Base-by-base conservation (phyloP, 2,888 invertebrate genomes). In the Allygus modestus region DNA sequence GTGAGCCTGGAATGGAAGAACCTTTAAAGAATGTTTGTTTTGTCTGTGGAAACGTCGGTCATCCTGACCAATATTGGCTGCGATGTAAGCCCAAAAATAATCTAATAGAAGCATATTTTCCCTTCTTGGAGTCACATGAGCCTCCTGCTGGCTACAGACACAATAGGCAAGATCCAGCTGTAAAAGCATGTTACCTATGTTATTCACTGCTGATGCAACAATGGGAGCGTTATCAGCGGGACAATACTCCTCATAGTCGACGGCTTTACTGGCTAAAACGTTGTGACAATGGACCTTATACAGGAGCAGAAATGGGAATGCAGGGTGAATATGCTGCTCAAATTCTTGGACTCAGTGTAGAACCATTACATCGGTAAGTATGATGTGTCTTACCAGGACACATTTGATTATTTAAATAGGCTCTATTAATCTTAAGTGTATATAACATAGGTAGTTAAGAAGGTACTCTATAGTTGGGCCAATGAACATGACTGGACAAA, bases 311-410 rank as follows among this genome's bases (percentile, higher is more conserved):
- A 90, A 96, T 97, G 94, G 94, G 95, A 81, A 93, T 97, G 87
- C 97, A 97, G 90, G 97, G 97, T 81, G 98, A 98, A 91, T 98
- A 97, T 91, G 97, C 97, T 81, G 96, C 97, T 31, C 97, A 97
- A 89, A 94, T 97, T 88, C 92, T 97, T 84, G 96, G 96, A 0
- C 91, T 96, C 81, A 93, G 94, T 87, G 93, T 94, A 84, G 95
- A 95, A 86, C 87, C 83, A 15, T 41, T 85, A 37, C 83, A 84
- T 28, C 69, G 86, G 86, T 86, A 51, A 83, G 85, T 69, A 65
- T 4, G 20, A n/a, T n/a, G n/a, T n/a, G 11, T 9, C 41, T 11
- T 41, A 41, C n/a, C n/a, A n/a, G n/a, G n/a, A n/a, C n/a, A n/a
- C n/a, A n/a, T n/a, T n/a, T n/a, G n/a, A n/a, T n/a, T n/a, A n/a